A percentile compares a stretch with the other conserved stretches of the same genome.
These are phyloP conservation scores for Boulengerochromis microlepis DNA, from an alignment of 2,113 vertebrate species.

Conservation along the genomic window DNA sequence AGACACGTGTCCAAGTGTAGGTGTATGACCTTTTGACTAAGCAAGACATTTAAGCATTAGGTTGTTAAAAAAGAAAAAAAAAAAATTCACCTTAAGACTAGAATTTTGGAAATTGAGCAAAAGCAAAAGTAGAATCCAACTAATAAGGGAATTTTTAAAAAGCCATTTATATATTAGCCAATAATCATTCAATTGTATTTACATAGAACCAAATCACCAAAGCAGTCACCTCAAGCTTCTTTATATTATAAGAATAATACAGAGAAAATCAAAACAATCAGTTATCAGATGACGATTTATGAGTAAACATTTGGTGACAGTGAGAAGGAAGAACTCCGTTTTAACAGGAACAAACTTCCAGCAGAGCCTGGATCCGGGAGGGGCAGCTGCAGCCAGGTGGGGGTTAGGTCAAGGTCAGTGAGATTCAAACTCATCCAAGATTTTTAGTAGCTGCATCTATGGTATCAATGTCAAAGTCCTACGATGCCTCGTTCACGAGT, in stretches of 20 bases:
- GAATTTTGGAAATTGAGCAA: not conserved
- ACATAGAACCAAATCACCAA: not conserved
- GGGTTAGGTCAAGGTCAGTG: accelerated
- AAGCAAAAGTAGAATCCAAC: not conserved
- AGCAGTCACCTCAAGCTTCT: not conserved
- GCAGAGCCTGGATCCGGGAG: not conserved
- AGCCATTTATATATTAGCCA: not conserved
- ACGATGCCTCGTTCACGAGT: not conserved
- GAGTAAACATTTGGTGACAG: not conserved
- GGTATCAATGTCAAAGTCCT: not conserved
- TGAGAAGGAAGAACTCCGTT: not conserved
- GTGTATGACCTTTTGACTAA: not conserved
- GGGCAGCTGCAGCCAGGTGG: not conserved
- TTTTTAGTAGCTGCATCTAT: not conserved
- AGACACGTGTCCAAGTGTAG: not conserved
- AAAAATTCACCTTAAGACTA: not conserved
- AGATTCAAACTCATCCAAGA: not conserved
- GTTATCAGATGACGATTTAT: not conserved
- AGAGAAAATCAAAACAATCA: not conserved
- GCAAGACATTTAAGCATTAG: not conserved
- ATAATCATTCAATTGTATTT: not conserved
- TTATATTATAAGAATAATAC: not conserved
- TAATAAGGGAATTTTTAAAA: not conserved
- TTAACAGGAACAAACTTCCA: not conserved
- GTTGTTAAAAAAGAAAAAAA: not conserved